Conservation (phyloP, 2,113 vertebrate genomes). For the Rhagologus leucostigma region DNA sequence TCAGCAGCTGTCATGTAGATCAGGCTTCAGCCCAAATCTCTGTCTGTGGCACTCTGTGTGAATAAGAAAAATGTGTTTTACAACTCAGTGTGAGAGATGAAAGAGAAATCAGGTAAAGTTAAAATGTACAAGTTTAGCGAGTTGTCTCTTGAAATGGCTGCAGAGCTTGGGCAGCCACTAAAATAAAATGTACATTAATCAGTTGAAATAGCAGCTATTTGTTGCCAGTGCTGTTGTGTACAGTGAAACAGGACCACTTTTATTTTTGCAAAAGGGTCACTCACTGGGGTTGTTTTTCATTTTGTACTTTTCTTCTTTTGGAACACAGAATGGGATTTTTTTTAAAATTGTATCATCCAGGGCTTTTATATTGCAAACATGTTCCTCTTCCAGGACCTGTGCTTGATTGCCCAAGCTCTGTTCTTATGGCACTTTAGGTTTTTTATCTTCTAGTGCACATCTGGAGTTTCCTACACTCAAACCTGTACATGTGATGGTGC, state of each 20-base stretch:
- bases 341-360: background rate
- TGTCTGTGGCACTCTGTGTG: background rate
- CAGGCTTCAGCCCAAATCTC: background rate
- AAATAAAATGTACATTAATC: background rate
- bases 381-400: background rate
- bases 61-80: constrained; percentile 10
- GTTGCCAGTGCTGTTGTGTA: background rate
- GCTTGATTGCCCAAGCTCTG: background rate
- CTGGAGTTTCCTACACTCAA: background rate
- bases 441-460: background rate
- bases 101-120: background rate
- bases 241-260: background rate
- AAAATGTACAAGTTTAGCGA: background rate
- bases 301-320: background rate
- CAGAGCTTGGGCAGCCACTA: background rate
- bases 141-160: background rate
- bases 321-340: background rate
- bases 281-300: background rate
- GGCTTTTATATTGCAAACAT: background rate
- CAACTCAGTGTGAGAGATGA: background rate
- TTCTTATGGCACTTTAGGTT: background rate
- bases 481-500: rapidly evolving
- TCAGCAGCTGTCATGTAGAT: constrained; percentile 18
- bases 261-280: background rate
- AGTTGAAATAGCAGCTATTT: background rate